Evolutionary conservation across 2,113 vertebrate genomes (phyloP).

Genomic region (Isurus oxyrinchus): DNA sequence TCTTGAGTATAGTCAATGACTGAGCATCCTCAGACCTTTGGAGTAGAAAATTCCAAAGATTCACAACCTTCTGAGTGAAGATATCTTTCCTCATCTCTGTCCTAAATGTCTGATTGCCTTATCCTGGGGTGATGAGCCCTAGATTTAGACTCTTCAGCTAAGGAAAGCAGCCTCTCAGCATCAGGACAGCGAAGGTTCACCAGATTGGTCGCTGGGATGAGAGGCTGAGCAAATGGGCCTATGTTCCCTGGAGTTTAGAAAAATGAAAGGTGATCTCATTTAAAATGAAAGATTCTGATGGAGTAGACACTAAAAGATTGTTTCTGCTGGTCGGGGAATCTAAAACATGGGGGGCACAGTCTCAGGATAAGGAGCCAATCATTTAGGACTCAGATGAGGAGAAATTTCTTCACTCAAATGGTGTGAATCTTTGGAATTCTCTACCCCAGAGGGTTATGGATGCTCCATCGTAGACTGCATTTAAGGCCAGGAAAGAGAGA

Average conservation of each 20-base stretch:
- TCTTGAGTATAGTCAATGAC: neutral
- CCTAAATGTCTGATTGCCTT: neutral
- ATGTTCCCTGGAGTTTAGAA: neutral
- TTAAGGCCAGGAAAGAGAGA: neutral
- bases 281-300: neutral
- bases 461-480: neutral
- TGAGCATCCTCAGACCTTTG: neutral
- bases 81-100: neutral
- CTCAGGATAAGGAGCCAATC: neutral
- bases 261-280: neutral
- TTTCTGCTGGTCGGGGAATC: neutral
- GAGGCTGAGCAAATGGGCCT: neutral
- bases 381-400: too few relatives aligned
- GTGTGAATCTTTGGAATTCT: too few relatives aligned
- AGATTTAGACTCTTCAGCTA: neutral
- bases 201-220: neutral
- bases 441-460: neutral
- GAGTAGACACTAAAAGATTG: neutral
- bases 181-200: neutral
- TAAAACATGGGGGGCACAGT: neutral
- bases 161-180: neutral
- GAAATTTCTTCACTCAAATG: too few relatives aligned
- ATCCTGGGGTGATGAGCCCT: neutral
- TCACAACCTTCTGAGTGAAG: neutral
- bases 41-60: neutral